phyloP scores from a whole-genome alignment of 2,888 invertebrate species.

The Ariolimax columbianus region DNA sequence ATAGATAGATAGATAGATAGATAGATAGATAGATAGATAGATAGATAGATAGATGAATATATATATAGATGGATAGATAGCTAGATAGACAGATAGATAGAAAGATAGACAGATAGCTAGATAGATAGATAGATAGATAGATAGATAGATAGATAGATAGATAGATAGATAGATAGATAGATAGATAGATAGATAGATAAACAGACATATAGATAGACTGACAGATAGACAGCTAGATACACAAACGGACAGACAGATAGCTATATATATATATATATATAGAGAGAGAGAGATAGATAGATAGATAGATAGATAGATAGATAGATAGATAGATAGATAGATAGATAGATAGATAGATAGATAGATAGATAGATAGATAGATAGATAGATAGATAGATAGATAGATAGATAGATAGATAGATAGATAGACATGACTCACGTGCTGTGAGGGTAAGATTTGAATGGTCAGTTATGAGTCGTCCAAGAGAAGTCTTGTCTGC shows the following conservation, averaged over 20 bases:
- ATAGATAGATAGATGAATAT: background rate
- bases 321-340: background rate
- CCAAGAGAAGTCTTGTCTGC: too few species aligned
- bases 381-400: background rate
- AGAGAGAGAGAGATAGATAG: background rate
- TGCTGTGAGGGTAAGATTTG: too few species aligned
- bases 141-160: slow-evolving; percentile 1
- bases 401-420: background rate
- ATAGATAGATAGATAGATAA: background rate
- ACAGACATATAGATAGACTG: background rate
- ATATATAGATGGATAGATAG: background rate
- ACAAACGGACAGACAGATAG: background rate
- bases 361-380: background rate
- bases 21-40: background rate
- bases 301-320: background rate
- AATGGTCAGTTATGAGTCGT: too few species aligned
- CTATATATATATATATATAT: background rate
- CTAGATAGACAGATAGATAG: background rate
- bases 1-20: background rate
- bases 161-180: background rate
- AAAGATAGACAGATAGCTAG: background rate
- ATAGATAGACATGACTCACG: background rate
- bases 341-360: background rate
- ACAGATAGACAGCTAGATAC: background rate
- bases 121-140: background rate